These are phyloP conservation scores for Tolypeutes matacus DNA, from an alignment of 2,797 vertebrate species.

Conservation along the genomic window DNA sequence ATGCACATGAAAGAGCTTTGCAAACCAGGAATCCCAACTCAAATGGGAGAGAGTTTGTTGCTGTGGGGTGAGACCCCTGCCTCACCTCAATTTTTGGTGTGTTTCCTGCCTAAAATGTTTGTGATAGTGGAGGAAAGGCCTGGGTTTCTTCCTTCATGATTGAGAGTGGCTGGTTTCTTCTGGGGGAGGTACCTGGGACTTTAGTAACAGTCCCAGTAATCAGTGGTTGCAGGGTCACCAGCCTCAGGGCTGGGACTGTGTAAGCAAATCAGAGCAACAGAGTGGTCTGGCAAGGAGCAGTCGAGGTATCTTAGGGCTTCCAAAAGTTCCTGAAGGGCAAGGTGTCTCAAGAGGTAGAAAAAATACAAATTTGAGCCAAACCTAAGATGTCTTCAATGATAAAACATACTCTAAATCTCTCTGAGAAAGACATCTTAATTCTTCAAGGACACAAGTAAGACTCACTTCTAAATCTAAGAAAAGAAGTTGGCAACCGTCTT, in stretches of 20 bases:
- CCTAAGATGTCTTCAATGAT: no score
- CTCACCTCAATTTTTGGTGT: neutral
- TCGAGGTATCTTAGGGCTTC: neutral
- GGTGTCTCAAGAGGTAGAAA: neutral
- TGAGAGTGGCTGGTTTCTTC: no score
- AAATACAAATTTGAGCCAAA: neutral
- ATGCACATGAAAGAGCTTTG: rapidly evolving
- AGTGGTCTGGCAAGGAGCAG: rapidly evolving
- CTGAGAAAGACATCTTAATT: neutral
- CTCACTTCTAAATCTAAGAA: neutral
- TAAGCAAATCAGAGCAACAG: rapidly evolving
- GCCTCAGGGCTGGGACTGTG: rapidly evolving
- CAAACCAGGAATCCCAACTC: neutral
- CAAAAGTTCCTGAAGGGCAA: neutral
- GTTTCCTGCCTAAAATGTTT: neutral
- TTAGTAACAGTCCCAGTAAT: rapidly evolving
- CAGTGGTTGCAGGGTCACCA: rapidly evolving
- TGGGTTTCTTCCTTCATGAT: neutral
- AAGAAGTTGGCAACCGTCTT: neutral
- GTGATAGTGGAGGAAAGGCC: neutral
- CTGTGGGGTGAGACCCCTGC: rapidly evolving
- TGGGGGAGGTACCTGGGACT: neutral
- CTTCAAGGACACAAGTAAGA: neutral
- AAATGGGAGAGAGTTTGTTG: rapidly evolving
- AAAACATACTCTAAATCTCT: neutral